A percentile compares a stretch with the other conserved stretches of the same genome.
phyloP scores from a whole-genome alignment of 1,140 invertebrate genomes.

The Drosophila subpulchrella region DNA sequence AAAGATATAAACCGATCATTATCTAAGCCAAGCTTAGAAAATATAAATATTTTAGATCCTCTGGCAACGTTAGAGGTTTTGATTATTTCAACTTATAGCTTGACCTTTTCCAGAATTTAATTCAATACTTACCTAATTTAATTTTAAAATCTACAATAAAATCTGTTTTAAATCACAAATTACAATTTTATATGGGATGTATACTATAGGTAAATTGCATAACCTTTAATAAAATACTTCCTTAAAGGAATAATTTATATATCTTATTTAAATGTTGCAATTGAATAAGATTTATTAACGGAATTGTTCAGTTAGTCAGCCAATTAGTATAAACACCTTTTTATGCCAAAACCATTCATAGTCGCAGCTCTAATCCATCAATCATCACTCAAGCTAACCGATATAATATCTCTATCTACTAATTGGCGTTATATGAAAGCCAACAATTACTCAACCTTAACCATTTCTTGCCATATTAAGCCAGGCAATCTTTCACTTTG shows the following conservation, averaged over 20 bases:
- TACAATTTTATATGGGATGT: too few relatives aligned
- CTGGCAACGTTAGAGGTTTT: background rate
- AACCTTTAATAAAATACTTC: too few relatives aligned
- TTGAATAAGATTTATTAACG: background rate
- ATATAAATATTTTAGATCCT: background rate
- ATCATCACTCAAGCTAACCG: constrained; percentile 21
- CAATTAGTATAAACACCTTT: background rate
- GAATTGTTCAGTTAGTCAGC: background rate
- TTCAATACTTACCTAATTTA: too few relatives aligned
- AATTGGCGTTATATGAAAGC: constrained; percentile 14
- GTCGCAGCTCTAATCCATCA: constrained; percentile 29
- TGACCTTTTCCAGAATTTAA: too few relatives aligned
- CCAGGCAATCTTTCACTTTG: constrained; percentile 54
- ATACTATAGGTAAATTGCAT: too few relatives aligned
- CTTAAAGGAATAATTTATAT: too few relatives aligned
- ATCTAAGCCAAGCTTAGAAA: background rate
- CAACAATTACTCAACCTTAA: constrained; percentile 16
- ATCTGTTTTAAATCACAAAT: too few relatives aligned
- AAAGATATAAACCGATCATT: background rate
- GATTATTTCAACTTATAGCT: too few relatives aligned
- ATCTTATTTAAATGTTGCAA: background rate
- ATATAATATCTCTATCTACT: constrained; percentile 48
- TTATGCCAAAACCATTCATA: background rate
- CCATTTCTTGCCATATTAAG: constrained; percentile 24
- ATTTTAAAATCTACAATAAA: too few relatives aligned